phyloP scores from a whole-genome alignment of 2,797 vertebrate genomes.

The Ispidina lecontei region DNA sequence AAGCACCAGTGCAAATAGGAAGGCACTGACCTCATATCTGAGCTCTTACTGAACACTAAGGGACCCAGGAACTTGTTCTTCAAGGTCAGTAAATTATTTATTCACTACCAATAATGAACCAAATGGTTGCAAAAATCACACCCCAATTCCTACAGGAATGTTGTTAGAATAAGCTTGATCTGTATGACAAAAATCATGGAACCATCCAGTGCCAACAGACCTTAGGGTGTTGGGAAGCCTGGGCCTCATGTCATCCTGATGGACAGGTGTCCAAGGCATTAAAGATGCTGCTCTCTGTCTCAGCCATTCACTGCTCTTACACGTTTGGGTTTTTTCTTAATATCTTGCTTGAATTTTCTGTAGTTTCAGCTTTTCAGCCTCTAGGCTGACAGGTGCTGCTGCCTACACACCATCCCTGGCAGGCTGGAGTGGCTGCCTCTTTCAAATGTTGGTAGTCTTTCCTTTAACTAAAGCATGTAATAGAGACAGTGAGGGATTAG shows the following conservation, averaged over 20 bases:
- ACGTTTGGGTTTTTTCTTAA: neutral
- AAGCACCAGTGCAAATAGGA: neutral
- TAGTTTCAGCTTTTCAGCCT: neutral
- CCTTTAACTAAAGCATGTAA: neutral
- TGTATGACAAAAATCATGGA: neutral
- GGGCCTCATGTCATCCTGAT: neutral
- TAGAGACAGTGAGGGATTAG: neutral
- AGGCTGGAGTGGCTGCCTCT: neutral
- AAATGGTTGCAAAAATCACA: neutral
- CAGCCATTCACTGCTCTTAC: neutral
- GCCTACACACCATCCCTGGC: neutral
- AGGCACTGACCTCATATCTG: neutral
- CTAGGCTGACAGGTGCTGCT: neutral
- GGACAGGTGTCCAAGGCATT: neutral
- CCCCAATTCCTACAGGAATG: neutral
- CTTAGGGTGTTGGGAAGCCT: neutral
- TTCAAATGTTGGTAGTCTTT: neutral
- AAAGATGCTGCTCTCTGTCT: neutral
- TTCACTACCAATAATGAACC: neutral
- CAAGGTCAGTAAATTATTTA: neutral
- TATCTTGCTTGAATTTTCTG: neutral
- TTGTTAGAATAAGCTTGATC: neutral
- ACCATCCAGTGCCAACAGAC: neutral
- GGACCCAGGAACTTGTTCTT: neutral
- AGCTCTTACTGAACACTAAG: neutral